Evolutionary conservation across 2,888 invertebrate genomes (phyloP), one percentile per base, ranked within the genome.

Genomic region (Euphydryas editha): DNA sequence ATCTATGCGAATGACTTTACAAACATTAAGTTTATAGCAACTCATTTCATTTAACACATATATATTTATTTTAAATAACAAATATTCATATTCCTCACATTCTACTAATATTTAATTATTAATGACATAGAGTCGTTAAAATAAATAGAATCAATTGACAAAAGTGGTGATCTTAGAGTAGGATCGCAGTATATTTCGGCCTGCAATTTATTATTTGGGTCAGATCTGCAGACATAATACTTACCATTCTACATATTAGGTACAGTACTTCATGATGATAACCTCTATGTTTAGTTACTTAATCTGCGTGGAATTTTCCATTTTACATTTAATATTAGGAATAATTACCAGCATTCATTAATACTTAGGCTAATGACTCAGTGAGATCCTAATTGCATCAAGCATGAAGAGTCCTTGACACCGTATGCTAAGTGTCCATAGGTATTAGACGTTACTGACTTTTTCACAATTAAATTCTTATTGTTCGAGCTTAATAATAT

Each of bases 241-340:
- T 75, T 76, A 75, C 74, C 75, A 73, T 69, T 69, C 70, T 75
- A 70, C 76, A 77, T 77, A 77, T 75, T 74, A n/a, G n/a, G n/a
- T n/a, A 71, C 57, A 62, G 56, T 75, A 74, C 75, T 76, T 73
- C 74, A 75, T 78, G 72, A 67, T 72, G 82, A 84, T 86, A 86
- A 85, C 85, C 83, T 84, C 80, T 79, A 82, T 84, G 79, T 78
- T 82, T 71, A 77, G 81, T 77, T 82, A 80, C 82, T 81, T 82
- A 81, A 78, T 78, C 77, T 77, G 76, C 71, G 76, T 78, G 80
- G 81, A 79, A 85, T 83, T 84, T 85, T 85, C 86, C 82, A 74
- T 76, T 62, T 62, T 62, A 68, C 62, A 62, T 58, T 65, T 59
- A 65, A 62, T 64, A 62, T 56, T 68, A 49, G 59, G 59, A 72